Percentiles rank a stretch among this genome's conserved stretches.
These are phyloP conservation scores for Steatornis caripensis DNA, from an alignment of 2,113 vertebrate species.

Conservation along the genomic window DNA sequence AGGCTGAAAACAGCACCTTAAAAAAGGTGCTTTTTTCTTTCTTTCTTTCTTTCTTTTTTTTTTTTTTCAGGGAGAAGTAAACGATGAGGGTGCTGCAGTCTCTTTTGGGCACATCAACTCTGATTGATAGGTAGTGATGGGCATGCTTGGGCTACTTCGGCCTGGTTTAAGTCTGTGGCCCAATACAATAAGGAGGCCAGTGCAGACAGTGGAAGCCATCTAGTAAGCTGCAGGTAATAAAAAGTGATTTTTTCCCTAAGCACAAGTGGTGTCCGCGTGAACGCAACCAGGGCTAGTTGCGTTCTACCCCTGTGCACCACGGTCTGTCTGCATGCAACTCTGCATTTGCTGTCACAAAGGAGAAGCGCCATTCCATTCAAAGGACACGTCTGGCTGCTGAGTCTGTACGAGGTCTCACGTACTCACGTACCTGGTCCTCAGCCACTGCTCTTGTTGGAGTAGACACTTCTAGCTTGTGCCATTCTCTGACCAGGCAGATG, in stretches of 20 bases:
- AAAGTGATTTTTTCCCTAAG: accelerated
- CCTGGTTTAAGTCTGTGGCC: neutral
- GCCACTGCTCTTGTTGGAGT: neutral
- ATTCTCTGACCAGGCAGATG: neutral
- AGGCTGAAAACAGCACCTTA: neutral
- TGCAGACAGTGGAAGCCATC: neutral
- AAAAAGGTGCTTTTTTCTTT: neutral
- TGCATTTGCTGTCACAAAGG: neutral
- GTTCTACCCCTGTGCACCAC: accelerated
- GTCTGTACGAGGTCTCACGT: accelerated
- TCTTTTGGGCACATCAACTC: neutral
- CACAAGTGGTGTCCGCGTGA: neutral
- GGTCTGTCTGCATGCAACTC: accelerated
- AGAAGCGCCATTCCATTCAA: neutral
- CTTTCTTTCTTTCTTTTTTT: no score
- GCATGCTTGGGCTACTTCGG: neutral
- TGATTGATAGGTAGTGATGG: neutral
- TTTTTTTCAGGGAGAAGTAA: neutral
- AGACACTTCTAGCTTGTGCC: accelerated
- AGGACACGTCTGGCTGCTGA: neutral
- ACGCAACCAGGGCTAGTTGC: accelerated
- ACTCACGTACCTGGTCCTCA: accelerated
- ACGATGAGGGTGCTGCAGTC: neutral
- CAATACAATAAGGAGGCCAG: neutral
- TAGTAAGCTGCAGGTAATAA: neutral